Conservation (phyloP, 1,140 invertebrate genomes). For the Drosophila fuyamai region DNA sequence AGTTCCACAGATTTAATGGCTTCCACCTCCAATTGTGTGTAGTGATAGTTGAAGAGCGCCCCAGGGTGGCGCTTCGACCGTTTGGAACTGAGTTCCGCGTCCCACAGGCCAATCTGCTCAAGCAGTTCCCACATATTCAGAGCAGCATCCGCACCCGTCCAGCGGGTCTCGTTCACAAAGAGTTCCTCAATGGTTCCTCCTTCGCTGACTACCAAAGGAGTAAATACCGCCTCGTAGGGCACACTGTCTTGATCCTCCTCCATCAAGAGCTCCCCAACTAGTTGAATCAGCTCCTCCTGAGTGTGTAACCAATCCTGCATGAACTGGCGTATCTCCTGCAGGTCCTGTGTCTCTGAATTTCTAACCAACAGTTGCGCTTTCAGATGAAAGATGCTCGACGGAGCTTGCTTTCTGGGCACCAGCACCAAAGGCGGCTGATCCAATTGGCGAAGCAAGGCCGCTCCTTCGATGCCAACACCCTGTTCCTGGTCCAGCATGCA, state of each 20-base stretch:
- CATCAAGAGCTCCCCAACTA: conserved; percentile 23
- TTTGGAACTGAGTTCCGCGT: background rate
- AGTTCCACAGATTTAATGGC: conserved; percentile 45
- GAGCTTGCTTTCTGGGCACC: conserved; percentile 68
- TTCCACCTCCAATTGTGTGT: conserved; percentile 65
- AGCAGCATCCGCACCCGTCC: conserved; percentile 52
- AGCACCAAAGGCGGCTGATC: conserved; percentile 77
- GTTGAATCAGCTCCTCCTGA: conserved; percentile 52
- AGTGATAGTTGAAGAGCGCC: conserved; percentile 40
- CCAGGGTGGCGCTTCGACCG: conserved; percentile 48
- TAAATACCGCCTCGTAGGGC: conserved; percentile 33
- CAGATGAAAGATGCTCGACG: conserved; percentile 71
- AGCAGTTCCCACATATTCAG: conserved; percentile 53
- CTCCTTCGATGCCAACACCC: conserved; percentile 69
- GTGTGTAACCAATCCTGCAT: conserved; percentile 66
- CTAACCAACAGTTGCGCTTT: conserved; percentile 61
- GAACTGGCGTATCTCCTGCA: conserved; percentile 77
- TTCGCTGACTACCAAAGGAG: conserved; percentile 47
- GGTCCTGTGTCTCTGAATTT: conserved; percentile 75
- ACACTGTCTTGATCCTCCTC: background rate
- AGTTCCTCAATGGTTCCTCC: conserved; percentile 53
- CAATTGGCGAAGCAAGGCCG: conserved; percentile 61
- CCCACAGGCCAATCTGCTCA: conserved; percentile 50
- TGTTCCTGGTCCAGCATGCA: conserved; percentile 84
- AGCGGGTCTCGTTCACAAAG: conserved; percentile 55